These are phyloP conservation scores for Sesamia inferens DNA, from an alignment of 2,888 invertebrate species.

Conservation along the genomic window DNA sequence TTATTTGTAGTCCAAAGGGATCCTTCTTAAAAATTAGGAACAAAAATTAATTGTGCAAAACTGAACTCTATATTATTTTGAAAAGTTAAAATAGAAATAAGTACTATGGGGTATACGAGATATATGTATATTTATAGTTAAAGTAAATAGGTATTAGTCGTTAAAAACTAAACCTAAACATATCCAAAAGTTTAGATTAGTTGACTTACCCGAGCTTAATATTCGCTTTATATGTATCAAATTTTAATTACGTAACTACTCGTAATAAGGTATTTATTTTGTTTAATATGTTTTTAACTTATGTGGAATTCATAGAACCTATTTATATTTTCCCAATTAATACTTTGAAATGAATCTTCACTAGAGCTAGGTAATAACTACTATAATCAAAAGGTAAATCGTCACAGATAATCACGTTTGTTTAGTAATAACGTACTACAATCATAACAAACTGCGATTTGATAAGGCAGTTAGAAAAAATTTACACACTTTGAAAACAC, in stretches of 20 bases:
- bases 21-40: too few relatives aligned
- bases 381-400: not conserved
- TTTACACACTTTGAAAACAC: constrained; percentile 34
- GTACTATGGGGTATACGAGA: not conserved
- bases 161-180: not conserved
- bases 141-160: not conserved
- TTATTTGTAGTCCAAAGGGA: too few relatives aligned
- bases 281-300: constrained; percentile 16
- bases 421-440: not conserved
- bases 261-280: constrained; percentile 12
- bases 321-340: constrained; percentile 6
- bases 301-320: constrained; percentile 2
- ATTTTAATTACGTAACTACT: constrained; percentile 16
- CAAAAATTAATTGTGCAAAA: too few relatives aligned
- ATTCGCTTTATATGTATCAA: not conserved
- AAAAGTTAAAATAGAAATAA: not conserved
- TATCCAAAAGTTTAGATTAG: constrained; percentile 32
- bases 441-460: constrained; percentile 15
- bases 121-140: not conserved
- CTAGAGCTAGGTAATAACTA: not conserved
- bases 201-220: constrained; percentile 17
- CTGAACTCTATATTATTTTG: too few relatives aligned
- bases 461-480: constrained; percentile 35
- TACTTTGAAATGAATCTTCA: constrained; percentile 22
- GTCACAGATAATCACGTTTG: not conserved